Conservation (phyloP, 2,797 vertebrate species). For the Hydrolagus colliei region DNA sequence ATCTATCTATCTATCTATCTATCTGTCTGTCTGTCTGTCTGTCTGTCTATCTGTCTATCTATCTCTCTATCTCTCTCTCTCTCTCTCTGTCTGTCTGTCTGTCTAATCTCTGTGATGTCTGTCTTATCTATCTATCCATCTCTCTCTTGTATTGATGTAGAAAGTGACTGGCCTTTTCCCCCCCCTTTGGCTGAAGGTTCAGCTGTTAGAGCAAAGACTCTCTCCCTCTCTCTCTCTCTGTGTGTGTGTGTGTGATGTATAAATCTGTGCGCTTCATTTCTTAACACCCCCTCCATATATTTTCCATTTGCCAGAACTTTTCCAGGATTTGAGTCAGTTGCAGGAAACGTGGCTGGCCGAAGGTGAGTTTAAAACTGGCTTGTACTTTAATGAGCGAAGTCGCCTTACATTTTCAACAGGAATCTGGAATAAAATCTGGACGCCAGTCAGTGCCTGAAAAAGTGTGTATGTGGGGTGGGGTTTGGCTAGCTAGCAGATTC, state of each 20-base stretch:
- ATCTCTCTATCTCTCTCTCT: not conserved
- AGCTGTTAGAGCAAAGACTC: conserved; percentile 3
- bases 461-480: too few species aligned
- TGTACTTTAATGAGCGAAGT: not conserved
- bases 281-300: conserved; percentile 17
- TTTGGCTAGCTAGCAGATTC: too few species aligned
- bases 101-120: not conserved
- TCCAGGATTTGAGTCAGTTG: conserved; percentile 92
- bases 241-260: too few species aligned
- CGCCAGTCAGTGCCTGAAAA: too few species aligned
- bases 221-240: not conserved
- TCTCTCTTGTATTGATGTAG: not conserved
- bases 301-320: conserved; percentile 71
- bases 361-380: conserved; percentile 59
- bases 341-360: conserved; percentile 97
- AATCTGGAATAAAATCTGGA: too few species aligned
- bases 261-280: too few species aligned
- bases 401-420: not conserved
- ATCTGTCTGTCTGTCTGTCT: too few species aligned
- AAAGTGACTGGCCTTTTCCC: not conserved
- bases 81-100: too few species aligned
- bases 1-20: too few species aligned
- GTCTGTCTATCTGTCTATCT: not conserved
- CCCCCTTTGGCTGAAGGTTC: conserved; percentile 9
- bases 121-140: not conserved